A percentile compares a stretch with the other conserved stretches of the same genome.
phyloP scores from a whole-genome alignment of 2,797 vertebrate species.

The Kryptopterus vitreolus region DNA sequence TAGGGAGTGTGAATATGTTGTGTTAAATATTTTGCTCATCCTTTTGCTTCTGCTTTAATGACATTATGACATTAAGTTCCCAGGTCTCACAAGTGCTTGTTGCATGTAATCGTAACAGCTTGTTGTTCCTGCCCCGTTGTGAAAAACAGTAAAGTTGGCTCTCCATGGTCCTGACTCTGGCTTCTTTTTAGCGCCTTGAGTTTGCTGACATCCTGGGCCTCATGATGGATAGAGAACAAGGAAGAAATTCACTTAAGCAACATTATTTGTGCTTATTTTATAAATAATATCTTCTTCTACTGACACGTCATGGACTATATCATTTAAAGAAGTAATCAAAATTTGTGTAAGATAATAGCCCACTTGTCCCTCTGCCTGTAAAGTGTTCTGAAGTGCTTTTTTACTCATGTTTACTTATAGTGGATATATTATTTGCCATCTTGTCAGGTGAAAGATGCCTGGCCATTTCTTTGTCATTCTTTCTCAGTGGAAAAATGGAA shows the following conservation, averaged over 20 bases:
- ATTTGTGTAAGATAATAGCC: background rate
- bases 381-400: conserved; percentile 2
- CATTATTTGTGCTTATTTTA: background rate
- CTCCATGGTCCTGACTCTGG: background rate
- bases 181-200: conserved; percentile 5
- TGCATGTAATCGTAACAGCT: conserved; percentile 9
- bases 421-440: background rate
- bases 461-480: no score
- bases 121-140: background rate
- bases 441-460: background rate
- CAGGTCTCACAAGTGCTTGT: background rate
- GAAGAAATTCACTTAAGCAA: background rate
- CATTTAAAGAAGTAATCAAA: background rate
- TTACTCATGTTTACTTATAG: background rate
- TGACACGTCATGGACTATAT: background rate
- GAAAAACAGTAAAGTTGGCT: conserved; percentile 5
- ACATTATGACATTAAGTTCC: conserved; percentile 4
- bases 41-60: conserved; percentile 14
- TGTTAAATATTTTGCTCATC: conserved; percentile 8
- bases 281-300: background rate
- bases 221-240: background rate
- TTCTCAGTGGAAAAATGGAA: background rate
- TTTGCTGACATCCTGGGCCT: background rate
- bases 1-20: background rate
- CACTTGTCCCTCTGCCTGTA: background rate